phyloP scores from a whole-genome alignment of 2,888 invertebrate species.

The Meteorus colon region DNA sequence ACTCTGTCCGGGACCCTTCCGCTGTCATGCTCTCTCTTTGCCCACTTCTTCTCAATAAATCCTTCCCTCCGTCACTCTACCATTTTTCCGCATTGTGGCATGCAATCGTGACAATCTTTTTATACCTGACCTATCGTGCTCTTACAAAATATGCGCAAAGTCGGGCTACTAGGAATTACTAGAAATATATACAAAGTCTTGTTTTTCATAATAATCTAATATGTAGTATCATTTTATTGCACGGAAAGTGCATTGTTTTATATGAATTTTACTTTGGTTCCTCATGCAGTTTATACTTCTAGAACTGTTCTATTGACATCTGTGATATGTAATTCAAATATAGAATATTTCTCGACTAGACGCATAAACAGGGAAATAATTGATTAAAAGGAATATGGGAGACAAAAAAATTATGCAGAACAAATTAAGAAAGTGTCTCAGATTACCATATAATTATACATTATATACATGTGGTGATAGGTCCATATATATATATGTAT shows the following conservation, averaged over 20 bases:
- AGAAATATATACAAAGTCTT: constrained; percentile 20
- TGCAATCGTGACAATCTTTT: constrained; percentile 36
- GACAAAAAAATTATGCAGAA: constrained; percentile 32
- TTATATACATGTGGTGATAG: not conserved
- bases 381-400: not conserved
- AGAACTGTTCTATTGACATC: constrained; percentile 68
- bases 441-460: not conserved
- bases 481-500: not conserved
- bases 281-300: constrained; percentile 1
- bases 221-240: not conserved
- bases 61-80: not conserved
- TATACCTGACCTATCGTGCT: constrained; percentile 15
- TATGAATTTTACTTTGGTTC: constrained; percentile 18
- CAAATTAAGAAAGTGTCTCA: not conserved
- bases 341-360: constrained; percentile 65
- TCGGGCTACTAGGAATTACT: constrained; percentile 39
- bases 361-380: constrained; percentile 40
- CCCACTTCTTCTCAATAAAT: no score
- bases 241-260: constrained; percentile 17
- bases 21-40: no score
- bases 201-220: constrained; percentile 20
- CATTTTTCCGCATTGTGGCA: constrained; percentile 25
- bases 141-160: constrained; percentile 25
- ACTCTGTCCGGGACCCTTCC: not conserved
- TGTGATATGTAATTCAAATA: constrained; percentile 69